Base-by-base conservation (phyloP, 2,888 invertebrate genomes). In the Drosophila niveifrons region DNA sequence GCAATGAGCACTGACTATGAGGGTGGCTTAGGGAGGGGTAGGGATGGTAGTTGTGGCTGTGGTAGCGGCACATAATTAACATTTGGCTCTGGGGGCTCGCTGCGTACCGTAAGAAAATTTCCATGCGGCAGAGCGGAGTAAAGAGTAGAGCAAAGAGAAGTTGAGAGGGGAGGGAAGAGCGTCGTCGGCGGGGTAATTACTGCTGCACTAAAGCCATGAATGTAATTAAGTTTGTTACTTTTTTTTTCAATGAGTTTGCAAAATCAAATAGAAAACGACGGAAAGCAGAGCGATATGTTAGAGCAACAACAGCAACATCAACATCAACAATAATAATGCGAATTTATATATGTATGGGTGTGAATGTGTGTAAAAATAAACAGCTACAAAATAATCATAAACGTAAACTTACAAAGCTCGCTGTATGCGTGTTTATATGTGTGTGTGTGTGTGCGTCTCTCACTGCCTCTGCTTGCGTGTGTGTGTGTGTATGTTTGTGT, bases 331-430 rank as follows among this genome's bases (percentile, higher is more conserved):
- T 65, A 66, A 74, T n/a, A 66, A 52, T 77, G 56, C 48, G 61
- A 52, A 62, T 66, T 43, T 48, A 13, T 29, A 50, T 43, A 55
- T 13, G 15, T 47, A 56, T 47, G 28, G 18, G 29, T 41, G 34
- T 56, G 10, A 39, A 17, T 46, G 34, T 56, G 13, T 51, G 31
- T 41, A 71, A 41, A 77, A 62, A 80, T 67, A 75, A 80, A 82
- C 82, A 85, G 76, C 74, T 70, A 76, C 66, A 70, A 77, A 77
- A 74, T 86, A 86, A 80, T 69, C 69, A 79, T 75, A 63, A 73
- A 69, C 73, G 73, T 82, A 73, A 82, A 82, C 86, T 82, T 86
- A 86, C 83, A 82, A 80, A 77, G 78, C 71, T 71, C 57, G 59
- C 39, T 41, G 58, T 34, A 61, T 66, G 62, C 55, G 36, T 56